Conservation (phyloP, 2,797 vertebrate species). For the Lemur catta region DNA sequence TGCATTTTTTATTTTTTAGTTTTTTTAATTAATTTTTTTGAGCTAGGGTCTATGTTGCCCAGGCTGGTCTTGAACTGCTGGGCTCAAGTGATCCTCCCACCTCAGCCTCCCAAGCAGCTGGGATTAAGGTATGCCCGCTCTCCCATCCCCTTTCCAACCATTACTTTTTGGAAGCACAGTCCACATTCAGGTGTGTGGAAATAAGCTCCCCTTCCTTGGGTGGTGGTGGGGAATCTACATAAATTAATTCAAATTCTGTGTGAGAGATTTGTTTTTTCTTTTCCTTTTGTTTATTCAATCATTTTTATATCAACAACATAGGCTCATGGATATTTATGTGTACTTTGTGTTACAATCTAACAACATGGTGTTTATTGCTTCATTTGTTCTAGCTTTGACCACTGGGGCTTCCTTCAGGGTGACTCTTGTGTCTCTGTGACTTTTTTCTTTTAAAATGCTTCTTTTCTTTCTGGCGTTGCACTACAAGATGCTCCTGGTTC, state of each 20-base stretch:
- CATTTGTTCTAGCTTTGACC: background rate
- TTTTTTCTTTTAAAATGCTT: background rate
- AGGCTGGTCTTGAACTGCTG: background rate
- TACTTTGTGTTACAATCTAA: background rate
- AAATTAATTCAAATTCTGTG: constrained; percentile 18
- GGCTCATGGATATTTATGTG: background rate
- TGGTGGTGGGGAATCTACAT: background rate
- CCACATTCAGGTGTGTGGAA: background rate
- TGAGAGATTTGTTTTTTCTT: background rate
- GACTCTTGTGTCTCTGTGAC: background rate
- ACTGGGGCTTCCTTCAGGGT: background rate
- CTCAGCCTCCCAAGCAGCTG: too few relatives aligned
- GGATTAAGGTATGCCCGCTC: too few relatives aligned
- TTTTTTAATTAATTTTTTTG: background rate
- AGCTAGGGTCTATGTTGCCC: background rate
- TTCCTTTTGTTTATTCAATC: background rate
- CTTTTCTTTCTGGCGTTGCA: background rate
- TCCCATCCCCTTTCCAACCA: too few relatives aligned
- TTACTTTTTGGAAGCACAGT: background rate
- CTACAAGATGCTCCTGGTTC: background rate
- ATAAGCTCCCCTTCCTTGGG: background rate
- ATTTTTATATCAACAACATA: background rate
- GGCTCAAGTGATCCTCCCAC: too few relatives aligned
- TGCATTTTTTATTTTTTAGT: background rate
- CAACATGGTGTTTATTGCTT: background rate